phyloP scores from a whole-genome alignment of 2,888 invertebrate genomes.

The Portevinia maculata region DNA sequence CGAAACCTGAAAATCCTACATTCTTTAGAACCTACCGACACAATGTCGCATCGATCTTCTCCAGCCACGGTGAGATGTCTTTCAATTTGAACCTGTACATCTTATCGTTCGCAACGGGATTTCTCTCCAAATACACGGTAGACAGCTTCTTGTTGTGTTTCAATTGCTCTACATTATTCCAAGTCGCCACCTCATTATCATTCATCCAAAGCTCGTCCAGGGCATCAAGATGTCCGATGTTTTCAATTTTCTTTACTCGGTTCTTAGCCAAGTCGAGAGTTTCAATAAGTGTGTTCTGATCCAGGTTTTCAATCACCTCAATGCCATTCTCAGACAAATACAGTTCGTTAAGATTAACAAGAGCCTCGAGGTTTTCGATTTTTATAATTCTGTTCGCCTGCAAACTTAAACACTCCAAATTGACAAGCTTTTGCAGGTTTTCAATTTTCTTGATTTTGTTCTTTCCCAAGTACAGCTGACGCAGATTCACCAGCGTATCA shows the following conservation, averaged over 20 bases:
- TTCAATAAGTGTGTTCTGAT: slow-evolving; percentile 87
- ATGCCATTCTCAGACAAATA: slow-evolving; percentile 98
- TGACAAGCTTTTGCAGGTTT: slow-evolving; percentile 88
- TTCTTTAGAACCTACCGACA: slow-evolving; percentile 83
- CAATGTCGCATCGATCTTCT: slow-evolving; percentile 97
- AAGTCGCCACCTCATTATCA: slow-evolving; percentile 93
- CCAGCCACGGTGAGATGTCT: slow-evolving; percentile 90
- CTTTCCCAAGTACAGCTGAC: slow-evolving; percentile 94
- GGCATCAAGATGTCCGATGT: slow-evolving; percentile 89
- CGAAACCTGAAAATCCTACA: no score
- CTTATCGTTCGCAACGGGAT: slow-evolving; percentile 92
- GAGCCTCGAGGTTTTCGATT: slow-evolving; percentile 92
- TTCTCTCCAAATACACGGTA: slow-evolving; percentile 97
- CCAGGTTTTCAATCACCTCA: slow-evolving; percentile 89
- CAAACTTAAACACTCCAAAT: slow-evolving; percentile 91
- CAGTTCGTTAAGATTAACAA: slow-evolving; percentile 91
- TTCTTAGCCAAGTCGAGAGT: slow-evolving; percentile 97
- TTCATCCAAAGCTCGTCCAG: slow-evolving; percentile 98
- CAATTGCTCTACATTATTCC: slow-evolving; percentile 92
- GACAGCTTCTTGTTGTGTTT: slow-evolving; percentile 86
- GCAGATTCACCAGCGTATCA: slow-evolving; percentile 88
- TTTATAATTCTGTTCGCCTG: slow-evolving; percentile 95
- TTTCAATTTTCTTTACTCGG: slow-evolving; percentile 90
- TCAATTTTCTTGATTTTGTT: slow-evolving; percentile 96
- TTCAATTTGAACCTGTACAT: slow-evolving; percentile 96